These are phyloP conservation scores for Dicyrtoma fusca DNA, from an alignment of 2,888 invertebrate genomes.

Conservation along the genomic window DNA sequence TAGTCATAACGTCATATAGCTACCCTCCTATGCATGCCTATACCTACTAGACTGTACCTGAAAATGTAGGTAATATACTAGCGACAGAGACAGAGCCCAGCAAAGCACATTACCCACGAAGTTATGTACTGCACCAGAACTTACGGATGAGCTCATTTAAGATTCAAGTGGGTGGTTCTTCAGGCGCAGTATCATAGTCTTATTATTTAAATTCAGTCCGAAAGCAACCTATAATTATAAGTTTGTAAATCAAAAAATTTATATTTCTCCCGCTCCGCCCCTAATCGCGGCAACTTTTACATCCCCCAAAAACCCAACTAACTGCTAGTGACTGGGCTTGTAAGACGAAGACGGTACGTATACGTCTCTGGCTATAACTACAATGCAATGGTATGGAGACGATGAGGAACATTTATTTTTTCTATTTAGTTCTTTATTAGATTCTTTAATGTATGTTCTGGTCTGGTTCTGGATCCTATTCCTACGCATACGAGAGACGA, in stretches of 20 bases:
- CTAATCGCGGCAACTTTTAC: constrained; percentile 27
- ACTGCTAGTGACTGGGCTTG: not conserved
- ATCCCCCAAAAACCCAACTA: constrained; percentile 14
- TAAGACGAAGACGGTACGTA: constrained; percentile 10
- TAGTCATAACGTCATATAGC: not conserved
- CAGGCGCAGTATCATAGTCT: constrained; percentile 37
- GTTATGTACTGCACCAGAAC: too few relatives aligned
- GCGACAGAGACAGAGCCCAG: constrained; percentile 6
- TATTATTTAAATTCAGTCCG: constrained; percentile 42
- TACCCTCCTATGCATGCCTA: not conserved
- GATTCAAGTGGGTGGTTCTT: constrained; percentile 45
- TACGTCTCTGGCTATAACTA: too few relatives aligned
- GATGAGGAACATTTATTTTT: constrained; percentile 6
- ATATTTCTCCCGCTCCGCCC: constrained; percentile 33
- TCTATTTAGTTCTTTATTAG: not conserved
- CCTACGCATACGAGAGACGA: too few relatives aligned
- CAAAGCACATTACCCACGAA: too few relatives aligned
- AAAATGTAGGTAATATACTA: not conserved
- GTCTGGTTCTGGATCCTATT: too few relatives aligned
- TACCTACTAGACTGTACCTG: not conserved
- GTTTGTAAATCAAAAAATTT: constrained; percentile 57
- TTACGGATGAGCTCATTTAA: constrained; percentile 38
- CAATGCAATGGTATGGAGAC: too few relatives aligned
- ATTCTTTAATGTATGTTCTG: too few relatives aligned
- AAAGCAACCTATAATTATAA: constrained; percentile 55